Conservation (phyloP, 1,140 invertebrate genomes). For the Micrasema minimum region DNA sequence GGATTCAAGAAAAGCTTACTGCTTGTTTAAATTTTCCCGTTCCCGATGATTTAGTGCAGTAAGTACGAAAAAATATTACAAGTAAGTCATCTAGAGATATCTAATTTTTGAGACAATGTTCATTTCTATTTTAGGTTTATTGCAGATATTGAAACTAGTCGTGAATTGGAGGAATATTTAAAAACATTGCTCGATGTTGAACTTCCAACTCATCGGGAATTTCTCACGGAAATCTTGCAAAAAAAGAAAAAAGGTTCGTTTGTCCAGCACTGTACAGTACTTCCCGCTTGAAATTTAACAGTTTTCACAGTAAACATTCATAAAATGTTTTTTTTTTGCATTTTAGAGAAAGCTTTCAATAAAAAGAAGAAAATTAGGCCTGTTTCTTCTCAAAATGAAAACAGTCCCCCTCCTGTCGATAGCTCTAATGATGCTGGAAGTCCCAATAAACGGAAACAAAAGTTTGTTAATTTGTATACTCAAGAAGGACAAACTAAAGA, state of each 20-base stretch:
- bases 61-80: constrained; percentile 53
- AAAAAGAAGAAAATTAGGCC: constrained; percentile 59
- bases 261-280: no score
- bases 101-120: neutral
- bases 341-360: constrained; percentile 57
- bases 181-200: constrained; percentile 73
- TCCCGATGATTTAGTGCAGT: constrained; percentile 74
- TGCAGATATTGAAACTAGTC: constrained; percentile 71
- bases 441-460: constrained; percentile 75
- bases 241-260: constrained; percentile 57
- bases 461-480: constrained; percentile 81
- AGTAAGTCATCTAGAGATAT: no score
- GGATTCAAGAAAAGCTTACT: constrained; percentile 68
- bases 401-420: constrained; percentile 34
- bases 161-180: constrained; percentile 77
- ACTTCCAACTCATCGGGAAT: constrained; percentile 72
- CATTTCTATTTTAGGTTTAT: constrained; percentile 67
- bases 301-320: no score
- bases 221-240: constrained; percentile 73
- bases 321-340: no score
- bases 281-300: no score
- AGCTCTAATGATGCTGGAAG: constrained; percentile 56
- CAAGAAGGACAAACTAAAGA: constrained; percentile 76
- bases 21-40: constrained; percentile 72
- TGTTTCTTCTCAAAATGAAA: constrained; percentile 19